Base-by-base conservation (phyloP, 1,140 invertebrate species). In the Drosophila cardini region DNA sequence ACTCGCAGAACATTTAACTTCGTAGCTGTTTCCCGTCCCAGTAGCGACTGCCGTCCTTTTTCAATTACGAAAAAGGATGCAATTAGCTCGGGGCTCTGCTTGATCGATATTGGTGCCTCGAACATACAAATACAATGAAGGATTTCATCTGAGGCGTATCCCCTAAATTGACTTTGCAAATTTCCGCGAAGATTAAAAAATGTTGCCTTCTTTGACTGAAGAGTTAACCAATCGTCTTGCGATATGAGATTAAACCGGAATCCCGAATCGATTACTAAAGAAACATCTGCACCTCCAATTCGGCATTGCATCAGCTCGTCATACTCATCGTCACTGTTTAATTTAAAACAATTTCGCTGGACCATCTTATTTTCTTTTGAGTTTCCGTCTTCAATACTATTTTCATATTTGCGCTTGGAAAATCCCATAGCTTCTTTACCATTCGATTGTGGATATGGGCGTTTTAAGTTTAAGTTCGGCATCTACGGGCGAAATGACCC, bases 91-190 rank as follows among this genome's bases (percentile, higher is more conserved):
- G n/a, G n/a, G n/a, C n/a, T n/a, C n/a, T n/a, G n/a, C n/a, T n/a
- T n/a, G n/a, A n/a, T 78, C 57, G 48, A 50, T 70, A 78, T 74
- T 11, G 76, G 70, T 36, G 71, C 65, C 46, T 73, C 71, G 30
- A 64, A 78, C 2, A 69, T 58, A 58, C 60, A 63, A 50, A 69
- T 58, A 40, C 69, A 40, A 15, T 67, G 73, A 30, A 78, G 46
- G 46, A 69, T 40, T 64, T 78, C 9, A 34, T 71, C 50, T 53
- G 60, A 63, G 16, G 65, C 62, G 45, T 78, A 78, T 9, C 55
- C 76, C 16, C 50, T 62, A 48, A 71, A 78, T 34, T 78, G 58
- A n/a, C 40, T 48, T 72, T n/a, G 43, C 16, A 32, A 62, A 68
- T 18, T 67, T 63, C 70, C 38, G 4, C n/a, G n/a, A n/a, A 45